A percentile compares a stretch with the other conserved stretches of the same genome.
Conservation (phyloP, 2,888 invertebrate genomes). For the Meliscaeva auricollis region DNA sequence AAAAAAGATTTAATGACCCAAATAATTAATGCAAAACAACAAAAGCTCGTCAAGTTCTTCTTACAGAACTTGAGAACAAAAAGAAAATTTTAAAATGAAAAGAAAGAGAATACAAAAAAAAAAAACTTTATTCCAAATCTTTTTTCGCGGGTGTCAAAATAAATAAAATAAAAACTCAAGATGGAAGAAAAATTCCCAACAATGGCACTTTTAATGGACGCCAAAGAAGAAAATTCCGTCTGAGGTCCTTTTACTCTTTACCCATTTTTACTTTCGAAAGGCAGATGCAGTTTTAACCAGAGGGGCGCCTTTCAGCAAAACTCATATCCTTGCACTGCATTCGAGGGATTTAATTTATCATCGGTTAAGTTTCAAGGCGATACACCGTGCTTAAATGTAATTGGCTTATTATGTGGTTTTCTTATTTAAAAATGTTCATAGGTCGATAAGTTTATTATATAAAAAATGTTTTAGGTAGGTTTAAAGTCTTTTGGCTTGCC, state of each 20-base stretch:
- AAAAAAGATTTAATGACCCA: conserved; percentile 62
- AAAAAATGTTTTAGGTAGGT: too few species aligned
- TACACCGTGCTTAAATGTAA: too few species aligned
- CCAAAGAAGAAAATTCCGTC: conserved; percentile 54
- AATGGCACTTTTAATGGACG: conserved; percentile 62
- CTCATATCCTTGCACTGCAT: too few species aligned
- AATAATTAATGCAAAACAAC: conserved; percentile 74
- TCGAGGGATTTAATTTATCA: too few species aligned
- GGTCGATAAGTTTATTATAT: too few species aligned
- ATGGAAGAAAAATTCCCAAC: conserved; percentile 44
- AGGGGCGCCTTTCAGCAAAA: not conserved
- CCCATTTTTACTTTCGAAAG: not conserved
- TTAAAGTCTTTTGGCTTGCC: too few species aligned
- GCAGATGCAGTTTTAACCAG: not conserved
- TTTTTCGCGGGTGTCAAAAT: conserved; percentile 46
- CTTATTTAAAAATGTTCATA: too few species aligned
- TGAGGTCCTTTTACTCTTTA: conserved; percentile 49
- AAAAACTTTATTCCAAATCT: conserved; percentile 59
- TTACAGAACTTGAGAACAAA: conserved; percentile 52
- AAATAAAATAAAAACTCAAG: conserved; percentile 19
- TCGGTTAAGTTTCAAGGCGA: too few species aligned
- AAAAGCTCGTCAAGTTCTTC: conserved; percentile 69
- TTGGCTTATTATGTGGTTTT: too few species aligned
- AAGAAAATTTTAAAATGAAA: too few species aligned
- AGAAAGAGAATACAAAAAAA: not conserved